Base-by-base conservation (phyloP, 2,113 vertebrate genomes). In the Macroglossus sobrinus region DNA sequence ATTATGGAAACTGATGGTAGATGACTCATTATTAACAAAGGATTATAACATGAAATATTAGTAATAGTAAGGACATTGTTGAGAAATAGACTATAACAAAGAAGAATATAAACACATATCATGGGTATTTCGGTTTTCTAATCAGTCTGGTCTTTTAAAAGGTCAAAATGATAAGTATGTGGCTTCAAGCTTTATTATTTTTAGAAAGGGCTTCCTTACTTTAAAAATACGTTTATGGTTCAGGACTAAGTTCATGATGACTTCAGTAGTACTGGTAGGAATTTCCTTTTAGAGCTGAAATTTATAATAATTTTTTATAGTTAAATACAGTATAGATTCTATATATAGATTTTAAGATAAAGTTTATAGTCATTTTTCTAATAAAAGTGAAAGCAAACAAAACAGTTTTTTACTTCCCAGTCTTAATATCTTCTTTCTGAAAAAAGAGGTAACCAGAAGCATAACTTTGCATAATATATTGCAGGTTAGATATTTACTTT, bases 321-420 rank as follows among this genome's bases (percentile, higher is more conserved):
- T 75, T 85, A 82, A 95, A 80, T 79, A 79, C 5, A 75, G 28
- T 9, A 8, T 21, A 15, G 4, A 7, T 55, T 82, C 30, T n/a
- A n/a, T 68, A 38, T 30, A 40, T n/a, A 80, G 50, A 15, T 59
- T 91, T 84, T 93, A 87, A 72, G 26, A 53, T 72, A 26, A 68
- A 43, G 33, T 30, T 76, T 89, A 35, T 33, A 59, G 80, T 94
- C 24, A 78, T 71, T 95, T 95, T 96, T 45, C 33, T 85, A 80
- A 82, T 71, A 35, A 57, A 76, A 76, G 38, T 53, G 15, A 91
- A 84, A 87, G 68, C 13, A 53, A 81, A 28, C 3, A 22, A 33
- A 69, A 35, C 38, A 50, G 26, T 95, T 86, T 71, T 55, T 90
- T 75, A 75, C 30, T 71, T 85, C 33, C 24, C 43, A 19, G 7